These are phyloP conservation scores for Peromyscus nudipes DNA, from an alignment of 2,797 vertebrate genomes.

Conservation along the genomic window DNA sequence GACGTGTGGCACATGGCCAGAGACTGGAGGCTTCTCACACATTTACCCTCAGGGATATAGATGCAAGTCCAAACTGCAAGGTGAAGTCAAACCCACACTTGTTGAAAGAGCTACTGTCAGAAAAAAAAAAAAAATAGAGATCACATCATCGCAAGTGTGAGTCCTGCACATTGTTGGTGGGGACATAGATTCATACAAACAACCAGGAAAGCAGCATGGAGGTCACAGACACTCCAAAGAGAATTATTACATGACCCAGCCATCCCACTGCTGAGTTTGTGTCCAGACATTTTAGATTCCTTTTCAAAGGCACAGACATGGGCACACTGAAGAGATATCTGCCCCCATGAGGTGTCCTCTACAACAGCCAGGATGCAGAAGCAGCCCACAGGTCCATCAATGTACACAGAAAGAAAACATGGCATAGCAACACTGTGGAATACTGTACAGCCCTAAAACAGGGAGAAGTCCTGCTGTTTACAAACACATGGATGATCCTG, in stretches of 20 bases:
- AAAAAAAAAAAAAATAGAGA: background rate
- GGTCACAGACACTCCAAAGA: background rate
- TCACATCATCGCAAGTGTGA: background rate
- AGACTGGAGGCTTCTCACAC: background rate
- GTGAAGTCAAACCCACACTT: background rate
- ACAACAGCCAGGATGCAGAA: background rate
- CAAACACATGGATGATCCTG: background rate
- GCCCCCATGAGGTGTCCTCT: accelerated
- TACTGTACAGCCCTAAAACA: background rate
- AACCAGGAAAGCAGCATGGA: background rate
- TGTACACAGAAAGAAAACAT: background rate
- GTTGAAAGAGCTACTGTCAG: background rate
- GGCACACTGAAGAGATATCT: background rate
- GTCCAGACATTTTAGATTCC: background rate
- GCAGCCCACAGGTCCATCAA: background rate
- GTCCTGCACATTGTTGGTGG: background rate
- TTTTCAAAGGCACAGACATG: background rate
- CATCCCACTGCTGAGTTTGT: no score
- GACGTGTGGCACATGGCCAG: background rate
- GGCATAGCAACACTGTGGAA: background rate
- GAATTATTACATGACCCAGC: background rate
- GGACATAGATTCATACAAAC: background rate
- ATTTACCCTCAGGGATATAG: background rate
- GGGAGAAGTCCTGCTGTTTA: background rate
- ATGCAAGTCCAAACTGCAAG: background rate